Base-by-base conservation (phyloP, 1,140 invertebrate genomes). In the Portunus trituberculatus region DNA sequence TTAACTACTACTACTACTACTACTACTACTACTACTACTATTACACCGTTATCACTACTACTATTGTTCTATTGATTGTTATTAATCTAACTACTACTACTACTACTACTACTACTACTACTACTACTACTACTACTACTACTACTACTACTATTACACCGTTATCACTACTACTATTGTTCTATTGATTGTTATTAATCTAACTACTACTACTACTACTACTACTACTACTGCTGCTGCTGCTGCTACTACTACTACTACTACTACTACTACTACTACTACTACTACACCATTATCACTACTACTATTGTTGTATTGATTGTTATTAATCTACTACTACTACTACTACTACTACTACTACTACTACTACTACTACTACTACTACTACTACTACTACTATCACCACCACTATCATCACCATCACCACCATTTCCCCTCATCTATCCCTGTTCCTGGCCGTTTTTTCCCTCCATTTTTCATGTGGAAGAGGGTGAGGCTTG, bases 21-120 rank as follows among this genome's bases (percentile, higher is more conserved):
- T 76, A 76, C 59, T 76, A 76, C 59, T 76, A 76, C 59, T 76
- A 76, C 59, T 76, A 76, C 59, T 76, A 76, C 59, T 76, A 76
- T 20, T 76, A 76, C 59, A 52, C 48, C 14, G 14, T 14, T 52
- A 52, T 14, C 14, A 52, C 48, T 52, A 52, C 48, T 52, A 52
- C 48, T 52, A 52, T 14, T 52, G 48, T 52, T 52, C 48, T 76
- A 52, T 14, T 52, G 20, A 7, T 14, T 52, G 14, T 14, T 52
- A 52, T 14, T 52, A 52, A 6, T 52, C 14, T 14, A 7, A 52
- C 48, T 52, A 52, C 48, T 76, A 76, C 59, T 76, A 76, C 59
- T 76, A 76, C 59, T 76, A 76, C 59, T 76, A 76, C 59, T 76
- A 76, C 59, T 76, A 76, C 59, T 76, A 76, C 59, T 76, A 76